A percentile compares a stretch with the other conserved stretches of the same genome.
Evolutionary conservation across 2,888 invertebrate species (phyloP).

Genomic region (Megastigmus dorsalis): DNA sequence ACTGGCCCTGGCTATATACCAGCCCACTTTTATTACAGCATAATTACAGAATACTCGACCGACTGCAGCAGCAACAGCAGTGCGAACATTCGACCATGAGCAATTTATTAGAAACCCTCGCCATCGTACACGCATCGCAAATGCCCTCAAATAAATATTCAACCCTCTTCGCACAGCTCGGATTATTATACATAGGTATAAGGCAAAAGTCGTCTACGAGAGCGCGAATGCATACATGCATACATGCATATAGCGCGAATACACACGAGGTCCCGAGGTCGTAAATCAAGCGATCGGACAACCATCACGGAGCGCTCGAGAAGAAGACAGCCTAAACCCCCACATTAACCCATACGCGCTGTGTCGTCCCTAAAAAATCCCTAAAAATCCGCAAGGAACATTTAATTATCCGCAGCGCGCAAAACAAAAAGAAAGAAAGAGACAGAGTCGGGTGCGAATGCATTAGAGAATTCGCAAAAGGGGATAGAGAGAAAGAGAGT

Average conservation of each 20-base stretch:
- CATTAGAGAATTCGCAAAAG: not conserved
- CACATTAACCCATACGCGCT: too few species aligned
- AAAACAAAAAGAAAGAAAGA: not conserved
- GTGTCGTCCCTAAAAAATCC: too few species aligned
- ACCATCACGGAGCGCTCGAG: not conserved
- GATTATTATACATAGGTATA: too few species aligned
- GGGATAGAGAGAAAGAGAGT: not conserved
- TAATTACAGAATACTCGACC: conserved; percentile 11
- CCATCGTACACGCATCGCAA: not conserved
- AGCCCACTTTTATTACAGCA: conserved; percentile 16
- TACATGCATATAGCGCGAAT: too few species aligned
- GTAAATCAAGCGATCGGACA: too few species aligned
- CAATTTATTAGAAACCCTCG: not conserved
- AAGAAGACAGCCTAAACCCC: not conserved
- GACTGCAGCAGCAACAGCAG: not conserved
- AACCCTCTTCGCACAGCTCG: not conserved
- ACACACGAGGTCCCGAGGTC: too few species aligned
- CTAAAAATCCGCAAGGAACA: too few species aligned
- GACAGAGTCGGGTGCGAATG: not conserved
- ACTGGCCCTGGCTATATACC: not conserved
- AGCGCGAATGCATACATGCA: too few species aligned
- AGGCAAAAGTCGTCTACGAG: too few species aligned
- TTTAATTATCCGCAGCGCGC: not conserved
- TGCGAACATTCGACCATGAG: not conserved
- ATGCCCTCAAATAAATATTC: not conserved